Base-by-base conservation (phyloP, 2,888 invertebrate genomes). In the Polydrusus pterygomalis region DNA sequence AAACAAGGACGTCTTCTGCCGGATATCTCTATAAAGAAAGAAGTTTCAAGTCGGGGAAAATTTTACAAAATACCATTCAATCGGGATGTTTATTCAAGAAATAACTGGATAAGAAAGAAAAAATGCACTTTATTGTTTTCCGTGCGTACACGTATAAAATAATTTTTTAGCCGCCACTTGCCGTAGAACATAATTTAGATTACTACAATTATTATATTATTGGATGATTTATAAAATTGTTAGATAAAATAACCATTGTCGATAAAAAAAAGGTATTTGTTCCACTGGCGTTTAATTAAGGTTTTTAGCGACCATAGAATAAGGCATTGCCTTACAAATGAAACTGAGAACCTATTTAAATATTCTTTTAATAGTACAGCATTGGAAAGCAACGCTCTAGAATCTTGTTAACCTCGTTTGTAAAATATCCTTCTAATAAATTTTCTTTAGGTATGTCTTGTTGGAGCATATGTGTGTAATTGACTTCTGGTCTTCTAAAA, bases 371-470 rank as follows among this genome's bases (percentile, higher is more conserved):
- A 47, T 17, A 47, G n/a, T 9, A n/a, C 9, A 8, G 9, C 47
- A 47, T 47, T 47, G 47, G 47, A 47, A 47, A 47, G 47, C 51
- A 51, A 20, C 20, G 51, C 20, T 20, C 20, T 51, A 51, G 11
- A 51, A 51, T 6, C 51, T 10, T 51, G 51, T 20, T 51, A 51
- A 51, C 51, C 51, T 51, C 51, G 20, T 51, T 51, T 11, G 13
- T 20, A 20, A 51, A 51, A 51, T 20, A 51, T 51, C 51, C 51
- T 11, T 51, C 13, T 20, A 51, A 51, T 51, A 51, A 51, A 51
- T 51, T 20, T 20, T 20, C 51, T 20, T 17, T 17, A 49, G 17
- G 47, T 45, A n/a, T 49, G 49, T 51, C 20, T 51, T 18, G 20
- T 11, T 18, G 18, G 20, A 20, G 20, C 20, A 10, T 13, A 10